Evolutionary conservation across 1,140 invertebrate genomes (phyloP), one percentile per base, ranked within the genome.

Genomic region (Lordiphosa collinella): DNA sequence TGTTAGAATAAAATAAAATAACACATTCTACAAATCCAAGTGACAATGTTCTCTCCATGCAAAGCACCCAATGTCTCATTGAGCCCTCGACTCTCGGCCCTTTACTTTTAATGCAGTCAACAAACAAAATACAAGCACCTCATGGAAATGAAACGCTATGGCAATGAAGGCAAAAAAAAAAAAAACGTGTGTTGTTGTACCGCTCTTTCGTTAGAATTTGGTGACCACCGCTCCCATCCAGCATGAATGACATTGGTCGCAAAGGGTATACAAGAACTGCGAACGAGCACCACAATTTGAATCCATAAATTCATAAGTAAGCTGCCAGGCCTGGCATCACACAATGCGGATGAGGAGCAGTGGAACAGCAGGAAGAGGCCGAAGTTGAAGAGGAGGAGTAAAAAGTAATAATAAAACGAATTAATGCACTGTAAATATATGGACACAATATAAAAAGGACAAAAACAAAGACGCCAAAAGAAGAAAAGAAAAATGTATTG

Each of bases 401-500:
- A 68, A 61, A 59, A 58, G 55, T 59, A 79, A 79, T 79, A 79
- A 73, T 79, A 79, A 73, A 69, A 59, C 73, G 74, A 78, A 78
- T 78, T 72, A 78, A 78, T 78, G 57, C 57, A 79, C 51, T 73
- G 43, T 64, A 79, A 73, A 69, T 78, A 72, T 46, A 63, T 53
- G 44, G 44, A 55, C 52, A 64, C 57, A 67, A 69, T 68, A 54
- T 52, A 52, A 58, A 59, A 54, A 67, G 58, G 55, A 69, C 63
- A 69, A 78, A 76, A 78, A 79, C 75, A 79, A 79, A 79, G 35
- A 56, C 36, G 41, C 44, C 41, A 55, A 40, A 56, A 41, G 62
- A 73, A 53, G 29, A 53, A 66, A 52, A 40, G 32, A 66, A 58
- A 58, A 50, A 65, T 64, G 46, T 49, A 69, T 66, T 66, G 63